Conservation (phyloP, 1,140 invertebrate genomes). For the Nebria ingens region DNA sequence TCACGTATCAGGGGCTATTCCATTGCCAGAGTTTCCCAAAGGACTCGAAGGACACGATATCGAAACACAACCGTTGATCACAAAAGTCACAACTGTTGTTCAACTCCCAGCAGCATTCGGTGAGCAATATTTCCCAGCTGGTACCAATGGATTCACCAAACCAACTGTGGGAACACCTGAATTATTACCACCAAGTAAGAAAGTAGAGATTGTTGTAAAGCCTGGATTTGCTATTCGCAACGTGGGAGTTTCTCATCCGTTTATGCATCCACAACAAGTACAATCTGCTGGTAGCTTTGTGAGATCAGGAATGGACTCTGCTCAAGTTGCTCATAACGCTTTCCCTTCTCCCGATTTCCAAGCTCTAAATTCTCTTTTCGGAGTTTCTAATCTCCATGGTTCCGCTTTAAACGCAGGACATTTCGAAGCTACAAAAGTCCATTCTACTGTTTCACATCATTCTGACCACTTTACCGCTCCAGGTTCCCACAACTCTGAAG, state of each 20-base stretch:
- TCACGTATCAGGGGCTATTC: neutral
- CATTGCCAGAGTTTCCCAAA: neutral
- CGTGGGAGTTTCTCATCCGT: too few species aligned
- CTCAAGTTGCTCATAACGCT: too few species aligned
- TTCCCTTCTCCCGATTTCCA: too few species aligned
- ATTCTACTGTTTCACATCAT: too few species aligned
- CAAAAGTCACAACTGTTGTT: neutral
- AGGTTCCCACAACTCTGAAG: neutral
- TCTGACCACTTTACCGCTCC: too few species aligned
- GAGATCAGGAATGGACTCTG: neutral
- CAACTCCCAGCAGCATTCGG: neutral
- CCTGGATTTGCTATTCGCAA: neutral
- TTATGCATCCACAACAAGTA: neutral
- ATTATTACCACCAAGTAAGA: neutral
- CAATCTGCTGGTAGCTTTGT: neutral
- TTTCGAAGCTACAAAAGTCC: too few species aligned
- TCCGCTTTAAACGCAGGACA: too few species aligned
- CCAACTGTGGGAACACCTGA: neutral
- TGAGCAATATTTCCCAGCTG: conserved; percentile 2
- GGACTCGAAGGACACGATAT: neutral
- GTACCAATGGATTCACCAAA: neutral
- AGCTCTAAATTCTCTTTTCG: too few species aligned
- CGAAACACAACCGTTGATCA: neutral
- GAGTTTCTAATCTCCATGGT: too few species aligned
- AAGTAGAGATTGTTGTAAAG: neutral